A percentile compares a stretch with the other conserved stretches of the same genome.
phyloP scores from a whole-genome alignment of 2,797 vertebrate genomes.

The Hydrocynus forskahlii region DNA sequence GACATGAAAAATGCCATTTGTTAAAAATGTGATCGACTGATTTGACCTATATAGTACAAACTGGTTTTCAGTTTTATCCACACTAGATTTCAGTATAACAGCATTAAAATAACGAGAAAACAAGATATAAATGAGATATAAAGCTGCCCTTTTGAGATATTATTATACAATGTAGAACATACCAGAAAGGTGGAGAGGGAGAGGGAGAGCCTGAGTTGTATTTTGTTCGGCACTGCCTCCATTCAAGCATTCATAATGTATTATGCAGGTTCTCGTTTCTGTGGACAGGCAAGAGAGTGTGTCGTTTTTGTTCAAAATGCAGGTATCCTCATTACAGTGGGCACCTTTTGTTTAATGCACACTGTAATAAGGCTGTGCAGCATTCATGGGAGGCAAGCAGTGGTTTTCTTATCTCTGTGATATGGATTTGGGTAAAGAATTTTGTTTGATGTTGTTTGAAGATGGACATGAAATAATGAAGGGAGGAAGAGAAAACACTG shows the following conservation, averaged over 20 bases:
- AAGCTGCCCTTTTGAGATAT: not conserved
- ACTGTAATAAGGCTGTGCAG: not conserved
- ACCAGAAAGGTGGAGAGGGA: not conserved
- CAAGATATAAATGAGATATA: not conserved
- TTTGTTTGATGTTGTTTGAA: constrained; percentile 81
- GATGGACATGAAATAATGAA: constrained; percentile 81
- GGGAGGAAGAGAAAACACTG: constrained; percentile 70
- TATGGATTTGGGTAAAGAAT: constrained; percentile 70
- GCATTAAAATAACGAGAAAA: not conserved
- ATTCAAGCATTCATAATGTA: not conserved
- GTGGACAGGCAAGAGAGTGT: constrained; percentile 3
- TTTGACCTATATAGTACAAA: too few species aligned
- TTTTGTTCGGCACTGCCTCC: not conserved
- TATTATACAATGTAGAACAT: not conserved
- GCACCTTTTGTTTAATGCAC: constrained; percentile 12
- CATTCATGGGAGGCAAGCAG: not conserved
- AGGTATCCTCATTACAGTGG: not conserved
- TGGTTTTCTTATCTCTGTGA: constrained; percentile 55
- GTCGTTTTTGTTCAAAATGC: constrained; percentile 4
- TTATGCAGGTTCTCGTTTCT: not conserved
- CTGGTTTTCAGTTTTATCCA: too few species aligned
- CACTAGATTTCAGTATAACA: not conserved
- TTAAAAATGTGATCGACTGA: too few species aligned
- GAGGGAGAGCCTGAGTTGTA: not conserved
- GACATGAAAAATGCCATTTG: too few species aligned